Base-by-base conservation (phyloP, 2,113 vertebrate genomes). In the Zeus faber region DNA sequence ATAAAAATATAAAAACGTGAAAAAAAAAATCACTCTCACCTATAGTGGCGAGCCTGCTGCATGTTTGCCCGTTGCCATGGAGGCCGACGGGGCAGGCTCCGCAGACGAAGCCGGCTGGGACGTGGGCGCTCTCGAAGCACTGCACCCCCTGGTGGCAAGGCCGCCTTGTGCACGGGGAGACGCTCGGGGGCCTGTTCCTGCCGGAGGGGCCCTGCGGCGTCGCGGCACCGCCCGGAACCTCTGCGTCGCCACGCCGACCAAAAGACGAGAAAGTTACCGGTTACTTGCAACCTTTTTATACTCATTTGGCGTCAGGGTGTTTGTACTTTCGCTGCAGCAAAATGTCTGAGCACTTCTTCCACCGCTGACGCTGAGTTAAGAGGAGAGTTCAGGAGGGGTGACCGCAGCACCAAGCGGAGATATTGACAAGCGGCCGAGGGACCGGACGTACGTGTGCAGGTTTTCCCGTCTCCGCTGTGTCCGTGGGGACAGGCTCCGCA, bases 401-500 rank as follows among this genome's bases (percentile, higher is more conserved):
- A n/a, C n/a, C n/a, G n/a, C n/a, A n/a, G n/a, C n/a, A n/a, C n/a
- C n/a, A n/a, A n/a, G n/a, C n/a, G n/a, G n/a, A n/a, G n/a, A n/a
- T n/a, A n/a, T n/a, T n/a, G n/a, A n/a, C n/a, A n/a, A n/a, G n/a
- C n/a, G n/a, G n/a, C n/a, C n/a, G n/a, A n/a, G n/a, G n/a, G n/a
- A n/a, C 27, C 26, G 11, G 18, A 62, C 83, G 37, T 43, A 88
- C 87, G 58, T 7, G 11, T 76, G 60, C 95, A 95, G 13, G 9
- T 84, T 21, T 62, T 90, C 5, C 93, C 93, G 51, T 95, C 87
- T 17, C 93, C 93, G 9, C 65, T 58, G 63, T 86, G 83, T 49
- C 89, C 91, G 13, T 50, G 56, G n/a, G 93, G 93, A 54, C 93
- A 97, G 2, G 65, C 48, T 33, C 83, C 89, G 77, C 95, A 97